Evolutionary conservation across 1,140 invertebrate genomes (phyloP).

Genomic region (Eubasilissa regina): DNA sequence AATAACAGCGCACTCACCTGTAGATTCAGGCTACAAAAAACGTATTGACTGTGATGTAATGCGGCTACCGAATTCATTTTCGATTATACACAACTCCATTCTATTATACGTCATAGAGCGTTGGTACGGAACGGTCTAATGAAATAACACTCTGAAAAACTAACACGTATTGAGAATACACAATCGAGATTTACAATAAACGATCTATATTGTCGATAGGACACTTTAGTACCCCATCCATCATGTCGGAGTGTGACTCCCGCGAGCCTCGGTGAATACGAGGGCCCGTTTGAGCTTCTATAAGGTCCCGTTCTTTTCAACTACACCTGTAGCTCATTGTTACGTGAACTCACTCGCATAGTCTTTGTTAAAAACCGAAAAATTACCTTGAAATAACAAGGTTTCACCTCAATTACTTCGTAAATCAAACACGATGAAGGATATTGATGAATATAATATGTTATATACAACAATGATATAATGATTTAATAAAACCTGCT

Average conservation of each 20-base stretch:
- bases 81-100: slow-evolving; percentile 49
- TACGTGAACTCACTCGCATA: too few species aligned
- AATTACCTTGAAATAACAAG: too few species aligned
- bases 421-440: too few species aligned
- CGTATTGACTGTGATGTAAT: slow-evolving; percentile 53
- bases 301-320: too few species aligned
- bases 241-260: neutral
- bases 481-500: too few species aligned
- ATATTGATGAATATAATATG: too few species aligned
- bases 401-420: too few species aligned
- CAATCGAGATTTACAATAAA: slow-evolving; percentile 22
- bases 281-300: too few species aligned
- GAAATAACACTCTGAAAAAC: slow-evolving; percentile 37
- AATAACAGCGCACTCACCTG: slow-evolving; percentile 50
- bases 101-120: slow-evolving; percentile 25
- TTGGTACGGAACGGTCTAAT: slow-evolving; percentile 29
- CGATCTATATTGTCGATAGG: slow-evolving; percentile 1
- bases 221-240: neutral
- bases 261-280: too few species aligned
- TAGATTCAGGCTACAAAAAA: slow-evolving; percentile 53
- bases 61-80: slow-evolving; percentile 59
- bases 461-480: too few species aligned
- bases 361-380: too few species aligned
- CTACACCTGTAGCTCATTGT: too few species aligned
- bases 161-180: slow-evolving; percentile 19